A percentile compares a stretch with the other conserved stretches of the same genome.
phyloP scores from a whole-genome alignment of 2,797 vertebrate genomes.

The Borostomias antarcticus region DNA sequence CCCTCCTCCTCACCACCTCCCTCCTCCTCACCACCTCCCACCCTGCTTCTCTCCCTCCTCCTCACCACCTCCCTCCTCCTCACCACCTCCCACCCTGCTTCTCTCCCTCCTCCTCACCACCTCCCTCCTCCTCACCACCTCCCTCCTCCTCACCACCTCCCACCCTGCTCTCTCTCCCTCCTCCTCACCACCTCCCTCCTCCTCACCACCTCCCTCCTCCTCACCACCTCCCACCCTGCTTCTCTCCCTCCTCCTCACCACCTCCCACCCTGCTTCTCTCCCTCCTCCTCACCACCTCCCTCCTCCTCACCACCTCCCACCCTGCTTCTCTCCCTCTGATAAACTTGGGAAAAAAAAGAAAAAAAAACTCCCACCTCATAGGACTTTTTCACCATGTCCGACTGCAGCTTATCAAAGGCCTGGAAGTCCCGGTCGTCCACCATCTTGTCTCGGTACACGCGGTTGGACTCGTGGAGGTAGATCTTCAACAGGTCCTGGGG shows the following conservation, averaged over 20 bases:
- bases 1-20: slow-evolving; percentile 22
- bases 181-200: not conserved
- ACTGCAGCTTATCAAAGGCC: slow-evolving; percentile 90
- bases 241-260: slow-evolving; percentile 32
- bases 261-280: not conserved
- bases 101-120: too few species aligned
- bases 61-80: too few species aligned
- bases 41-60: slow-evolving; percentile 38
- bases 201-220: not conserved
- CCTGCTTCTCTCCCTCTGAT: slow-evolving; percentile 36
- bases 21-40: not conserved
- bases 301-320: not conserved
- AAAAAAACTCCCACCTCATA: slow-evolving; percentile 78
- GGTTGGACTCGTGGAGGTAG: slow-evolving; percentile 90
- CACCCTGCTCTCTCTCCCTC: slow-evolving; percentile 35
- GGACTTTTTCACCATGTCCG: slow-evolving; percentile 84
- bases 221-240: not conserved
- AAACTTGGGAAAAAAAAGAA: slow-evolving; percentile 55
- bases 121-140: not conserved
- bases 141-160: not conserved
- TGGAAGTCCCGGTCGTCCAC: slow-evolving; percentile 84
- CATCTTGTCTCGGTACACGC: slow-evolving; percentile 94
- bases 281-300: not conserved
- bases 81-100: not conserved
- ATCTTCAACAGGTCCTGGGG: slow-evolving; percentile 86